Percentiles rank a stretch among this genome's conserved stretches.
Conservation (phyloP, 2,797 vertebrate species). For the Neomorphus geoffroyi region DNA sequence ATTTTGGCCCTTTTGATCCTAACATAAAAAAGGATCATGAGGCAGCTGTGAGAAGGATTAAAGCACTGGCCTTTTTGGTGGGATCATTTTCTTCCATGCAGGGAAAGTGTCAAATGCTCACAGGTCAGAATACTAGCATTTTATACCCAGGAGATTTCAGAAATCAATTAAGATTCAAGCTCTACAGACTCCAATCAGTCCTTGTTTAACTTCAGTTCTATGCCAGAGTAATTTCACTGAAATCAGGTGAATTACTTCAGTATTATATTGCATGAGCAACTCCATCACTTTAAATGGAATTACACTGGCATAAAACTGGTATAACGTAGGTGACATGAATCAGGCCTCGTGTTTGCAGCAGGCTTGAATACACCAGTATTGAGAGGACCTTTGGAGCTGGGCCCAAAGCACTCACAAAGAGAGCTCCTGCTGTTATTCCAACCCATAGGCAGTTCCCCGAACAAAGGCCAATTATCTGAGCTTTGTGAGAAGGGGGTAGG, state of each 20-base stretch:
- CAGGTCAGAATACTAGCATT: not conserved
- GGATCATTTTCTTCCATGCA: not conserved
- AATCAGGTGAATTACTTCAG: conserved; percentile 54
- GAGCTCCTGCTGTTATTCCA: conserved; percentile 68
- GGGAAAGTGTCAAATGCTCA: not conserved
- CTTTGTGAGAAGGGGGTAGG: conserved; percentile 64
- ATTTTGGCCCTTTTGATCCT: not conserved
- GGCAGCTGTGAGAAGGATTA: not conserved
- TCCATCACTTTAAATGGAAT: conserved; percentile 50
- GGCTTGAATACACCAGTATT: conserved; percentile 53
- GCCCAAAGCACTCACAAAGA: conserved; percentile 69
- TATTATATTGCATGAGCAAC: conserved; percentile 24
- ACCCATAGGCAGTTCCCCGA: conserved; percentile 58
- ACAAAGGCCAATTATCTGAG: conserved; percentile 69
- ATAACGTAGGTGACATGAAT: conserved; percentile 52
- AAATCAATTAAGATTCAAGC: conserved; percentile 31
- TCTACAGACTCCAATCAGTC: not conserved
- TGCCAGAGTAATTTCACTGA: conserved; percentile 45
- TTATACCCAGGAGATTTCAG: not conserved
- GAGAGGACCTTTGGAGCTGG: conserved; percentile 69
- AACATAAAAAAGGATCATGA: not conserved
- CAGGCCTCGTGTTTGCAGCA: conserved; percentile 40
- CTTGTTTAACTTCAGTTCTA: conserved; percentile 28
- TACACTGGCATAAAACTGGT: conserved; percentile 30
- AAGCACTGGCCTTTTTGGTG: not conserved